phyloP scores from a whole-genome alignment of 2,888 invertebrate species.

The Adelognathus sp. region DNA sequence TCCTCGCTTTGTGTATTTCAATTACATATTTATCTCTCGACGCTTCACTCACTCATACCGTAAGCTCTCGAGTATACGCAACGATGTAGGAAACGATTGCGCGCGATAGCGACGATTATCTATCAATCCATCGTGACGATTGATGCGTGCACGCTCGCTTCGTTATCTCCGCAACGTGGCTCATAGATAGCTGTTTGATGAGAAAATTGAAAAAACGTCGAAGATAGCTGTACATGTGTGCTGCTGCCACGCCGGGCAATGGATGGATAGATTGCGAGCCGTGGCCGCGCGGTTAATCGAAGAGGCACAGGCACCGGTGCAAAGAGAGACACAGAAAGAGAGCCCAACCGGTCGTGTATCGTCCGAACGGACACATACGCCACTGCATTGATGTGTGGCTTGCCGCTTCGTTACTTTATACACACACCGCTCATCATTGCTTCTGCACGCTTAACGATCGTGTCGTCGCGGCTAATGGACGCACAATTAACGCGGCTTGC shows the following conservation, averaged over 20 bases:
- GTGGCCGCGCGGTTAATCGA: slow-evolving; percentile 37
- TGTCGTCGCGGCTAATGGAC: slow-evolving; percentile 76
- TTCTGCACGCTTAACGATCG: slow-evolving; percentile 65
- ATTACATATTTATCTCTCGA: not conserved
- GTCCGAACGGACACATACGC: not conserved
- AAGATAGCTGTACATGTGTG: not conserved
- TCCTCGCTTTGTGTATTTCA: not conserved
- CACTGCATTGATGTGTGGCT: not conserved
- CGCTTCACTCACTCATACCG: not conserved
- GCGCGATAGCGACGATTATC: slow-evolving; percentile 47
- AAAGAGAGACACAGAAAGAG: slow-evolving; percentile 30
- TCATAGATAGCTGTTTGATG: slow-evolving; percentile 32
- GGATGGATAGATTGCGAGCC: slow-evolving; percentile 27
- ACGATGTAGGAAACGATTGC: slow-evolving; percentile 30
- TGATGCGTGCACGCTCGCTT: slow-evolving; percentile 3
- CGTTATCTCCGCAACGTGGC: slow-evolving; percentile 28
- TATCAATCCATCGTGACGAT: slow-evolving; percentile 38
- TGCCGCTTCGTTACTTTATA: slow-evolving; percentile 1
- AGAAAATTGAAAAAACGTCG: slow-evolving; percentile 42
- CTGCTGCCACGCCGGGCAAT: slow-evolving; percentile 8
- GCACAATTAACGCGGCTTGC: slow-evolving; percentile 75
- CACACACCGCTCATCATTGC: slow-evolving; percentile 1
- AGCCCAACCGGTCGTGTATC: slow-evolving; percentile 43
- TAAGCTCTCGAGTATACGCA: not conserved
- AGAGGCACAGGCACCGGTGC: slow-evolving; percentile 5